Conservation (phyloP, 2,113 vertebrate species). For the rat (Rattus norvegicus) region DNA sequence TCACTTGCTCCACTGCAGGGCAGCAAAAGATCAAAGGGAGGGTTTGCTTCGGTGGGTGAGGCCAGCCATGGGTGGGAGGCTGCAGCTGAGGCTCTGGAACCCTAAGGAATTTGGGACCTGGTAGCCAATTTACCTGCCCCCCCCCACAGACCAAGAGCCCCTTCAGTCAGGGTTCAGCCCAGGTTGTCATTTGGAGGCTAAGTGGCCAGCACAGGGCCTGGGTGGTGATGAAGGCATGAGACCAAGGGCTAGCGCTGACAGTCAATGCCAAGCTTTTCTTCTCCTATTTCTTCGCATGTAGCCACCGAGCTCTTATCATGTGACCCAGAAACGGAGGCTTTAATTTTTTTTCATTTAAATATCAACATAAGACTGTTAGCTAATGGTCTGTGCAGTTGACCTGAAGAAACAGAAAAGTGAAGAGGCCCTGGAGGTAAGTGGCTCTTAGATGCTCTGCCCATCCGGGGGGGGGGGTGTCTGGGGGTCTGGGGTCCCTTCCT, state of each 20-base stretch:
- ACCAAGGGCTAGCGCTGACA: neutral
- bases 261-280: neutral
- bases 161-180: neutral
- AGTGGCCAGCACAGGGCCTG: neutral
- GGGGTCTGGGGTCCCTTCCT: neutral
- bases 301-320: fast-evolving
- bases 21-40: neutral
- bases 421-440: neutral
- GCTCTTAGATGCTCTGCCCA: neutral
- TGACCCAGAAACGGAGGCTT: neutral
- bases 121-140: neutral
- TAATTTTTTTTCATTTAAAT: neutral
- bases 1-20: neutral
- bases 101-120: neutral
- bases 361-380: neutral
- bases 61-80: neutral
- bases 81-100: neutral
- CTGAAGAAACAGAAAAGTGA: neutral
- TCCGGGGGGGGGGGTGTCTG: neutral
- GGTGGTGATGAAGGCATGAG: neutral
- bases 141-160: neutral
- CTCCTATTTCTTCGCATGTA: neutral
- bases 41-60: neutral
- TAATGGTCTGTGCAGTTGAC: neutral
- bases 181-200: neutral